Percentiles rank a stretch among this genome's conserved stretches.
Evolutionary conservation across 1,140 invertebrate species (phyloP).

Genomic region (Megathymus violae): DNA sequence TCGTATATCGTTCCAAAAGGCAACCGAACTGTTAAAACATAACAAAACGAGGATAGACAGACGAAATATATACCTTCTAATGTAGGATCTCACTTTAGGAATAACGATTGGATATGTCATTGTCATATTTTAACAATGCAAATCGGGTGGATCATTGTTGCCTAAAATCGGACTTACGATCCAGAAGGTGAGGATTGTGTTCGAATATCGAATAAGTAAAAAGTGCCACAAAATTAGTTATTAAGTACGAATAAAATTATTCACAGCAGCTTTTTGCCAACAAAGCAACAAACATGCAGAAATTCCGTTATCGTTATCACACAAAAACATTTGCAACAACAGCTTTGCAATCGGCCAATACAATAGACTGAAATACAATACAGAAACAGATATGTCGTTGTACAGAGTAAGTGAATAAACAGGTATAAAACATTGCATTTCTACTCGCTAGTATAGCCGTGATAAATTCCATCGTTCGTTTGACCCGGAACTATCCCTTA

Average conservation of each 20-base stretch:
- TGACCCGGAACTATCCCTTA: constrained; percentile 48
- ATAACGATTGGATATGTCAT: no score
- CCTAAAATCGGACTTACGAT: no score
- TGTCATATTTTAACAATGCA: no score
- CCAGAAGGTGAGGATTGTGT: no score
- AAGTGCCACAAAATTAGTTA: not conserved
- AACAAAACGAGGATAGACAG: no score
- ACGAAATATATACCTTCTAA: no score
- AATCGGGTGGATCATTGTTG: no score
- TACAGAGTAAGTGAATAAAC: constrained; percentile 57
- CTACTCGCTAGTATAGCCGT: constrained; percentile 73
- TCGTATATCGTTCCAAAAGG: no score
- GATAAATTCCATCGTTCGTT: constrained; percentile 58
- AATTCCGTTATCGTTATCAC: not conserved
- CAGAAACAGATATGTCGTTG: constrained; percentile 80
- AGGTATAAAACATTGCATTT: constrained; percentile 76
- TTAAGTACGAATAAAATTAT: not conserved
- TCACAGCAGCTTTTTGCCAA: not conserved
- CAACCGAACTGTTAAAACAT: no score
- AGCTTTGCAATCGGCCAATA: constrained; percentile 54
- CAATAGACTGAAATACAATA: constrained; percentile 53
- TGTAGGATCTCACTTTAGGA: no score
- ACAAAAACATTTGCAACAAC: constrained; percentile 51
- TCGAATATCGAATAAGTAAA: not conserved
- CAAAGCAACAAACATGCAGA: not conserved